Evolutionary conservation across 1,140 invertebrate genomes (phyloP), one percentile per base, ranked within the genome.

Genomic region (Neodiprion virginianus): DNA sequence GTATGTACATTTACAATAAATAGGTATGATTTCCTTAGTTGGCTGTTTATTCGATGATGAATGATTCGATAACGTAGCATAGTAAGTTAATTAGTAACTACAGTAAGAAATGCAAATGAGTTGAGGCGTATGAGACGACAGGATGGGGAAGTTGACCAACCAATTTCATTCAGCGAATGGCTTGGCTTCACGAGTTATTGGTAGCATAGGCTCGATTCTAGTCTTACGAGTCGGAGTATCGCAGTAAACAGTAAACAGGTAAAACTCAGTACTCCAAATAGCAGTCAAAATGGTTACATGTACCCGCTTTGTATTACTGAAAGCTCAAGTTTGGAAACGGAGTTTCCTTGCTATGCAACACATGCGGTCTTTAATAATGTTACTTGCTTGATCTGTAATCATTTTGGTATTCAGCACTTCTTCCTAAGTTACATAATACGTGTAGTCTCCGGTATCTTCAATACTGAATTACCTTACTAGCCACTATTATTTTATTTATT

Each of bases 1-100:
- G 75, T 85, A 86, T 86, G 81, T 86, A 86, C 85, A 86, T 86
- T 84, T 82, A 86, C 85, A 85, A 86, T 86, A 86, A 85, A 86
- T 85, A 85, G 78, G 78, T 86, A 84, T 83, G 83, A 79, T 81
- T 79, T 84, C 75, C 77, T 81, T 79, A 84, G 80, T 78, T 78
- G 78, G 78, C 78, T 84, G 84, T 78, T 81, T 83, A 83, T 80
- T 84, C 75, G 84, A 84, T 80, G 78, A 78, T 81, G 82, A 82
- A 80, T 83, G 73, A 79, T 77, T 77, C 80, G 81, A 78, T 61
- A 61, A 17, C 53, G 53, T 17, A 61, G 53, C 53, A 17, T 61
- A 8, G 53, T 61, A 61, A 61, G 53, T 61, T 61, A 17, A 61
- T 12, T 61, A 61, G n/a, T 61, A 61, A 14, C n/a, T 61, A 61